Evolutionary conservation across 1,140 invertebrate species (phyloP), one percentile per base, ranked within the genome.

Genomic region (Tenebrio molitor): DNA sequence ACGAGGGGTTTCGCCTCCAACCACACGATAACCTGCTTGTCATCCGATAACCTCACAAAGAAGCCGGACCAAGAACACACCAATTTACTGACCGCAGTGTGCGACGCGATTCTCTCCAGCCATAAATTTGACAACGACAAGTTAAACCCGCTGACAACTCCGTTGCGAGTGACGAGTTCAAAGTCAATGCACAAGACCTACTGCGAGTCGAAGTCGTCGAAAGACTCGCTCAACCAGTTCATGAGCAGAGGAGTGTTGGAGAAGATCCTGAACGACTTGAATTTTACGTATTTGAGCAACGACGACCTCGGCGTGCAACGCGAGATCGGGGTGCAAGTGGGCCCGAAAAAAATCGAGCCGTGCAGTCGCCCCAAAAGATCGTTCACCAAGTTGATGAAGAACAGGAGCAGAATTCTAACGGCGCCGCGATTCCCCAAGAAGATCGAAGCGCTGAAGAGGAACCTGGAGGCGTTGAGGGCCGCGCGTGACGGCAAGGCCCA

Each of bases 121-220:
- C 50, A 58, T 14, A 58, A 58, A 58, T 58, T 58, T 14, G 50
- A 58, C 21, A 23, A 53, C 8, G 50, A 58, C 3, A 58, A 29
- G 23, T 29, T 6, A 12, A 12, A 58, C 4, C 3, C 23, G 7
- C 12, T 58, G n/a, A 33, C 50, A 17, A 17, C 44, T n/a, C n/a
- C n/a, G n/a, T n/a, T n/a, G n/a, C n/a, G n/a, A 8, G 25, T 29
- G 3, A 29, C 25, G 25, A 8, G 25, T 3, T 29, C 50, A 15
- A 14, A 33, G 5, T 29, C 16, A 12, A 3, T 29, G 8, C 10
- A 58, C 1, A 58, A 29, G 29, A 14, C 19, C 16, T 10, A 12
- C 36, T 39, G 36, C n/a, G 36, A 39, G 3, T n/a, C 7, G 2
- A 39, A 39, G 12, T 21, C 25, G 12, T 58, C 50, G 0, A n/a